phyloP scores from a whole-genome alignment of 2,797 vertebrate genomes.

The Rhynchotus rufescens region DNA sequence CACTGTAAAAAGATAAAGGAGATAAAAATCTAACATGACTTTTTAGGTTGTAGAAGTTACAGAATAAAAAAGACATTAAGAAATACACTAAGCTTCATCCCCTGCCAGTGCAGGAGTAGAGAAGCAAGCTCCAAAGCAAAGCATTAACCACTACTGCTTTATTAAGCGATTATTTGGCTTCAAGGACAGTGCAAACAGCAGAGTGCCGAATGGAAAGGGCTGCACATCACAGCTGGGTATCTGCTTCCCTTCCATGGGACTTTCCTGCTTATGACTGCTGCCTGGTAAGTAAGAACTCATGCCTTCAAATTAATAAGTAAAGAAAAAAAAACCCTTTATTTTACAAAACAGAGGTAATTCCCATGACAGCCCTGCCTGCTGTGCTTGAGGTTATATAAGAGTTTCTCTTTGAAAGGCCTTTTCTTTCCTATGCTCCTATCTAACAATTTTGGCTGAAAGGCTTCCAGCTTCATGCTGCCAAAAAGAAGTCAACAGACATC shows the following conservation, averaged over 20 bases:
- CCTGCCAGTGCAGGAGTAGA: background rate
- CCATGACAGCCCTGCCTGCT: background rate
- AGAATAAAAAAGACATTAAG: background rate
- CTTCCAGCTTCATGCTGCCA: background rate
- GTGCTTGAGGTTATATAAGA: accelerated
- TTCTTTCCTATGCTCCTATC: background rate
- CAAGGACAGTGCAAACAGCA: background rate
- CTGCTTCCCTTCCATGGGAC: background rate
- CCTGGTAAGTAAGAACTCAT: background rate
- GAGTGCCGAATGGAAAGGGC: background rate
- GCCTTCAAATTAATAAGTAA: background rate
- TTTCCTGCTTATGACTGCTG: background rate
- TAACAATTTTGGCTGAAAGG: background rate
- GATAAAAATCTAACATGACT: background rate
- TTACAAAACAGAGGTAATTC: background rate
- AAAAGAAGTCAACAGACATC: background rate
- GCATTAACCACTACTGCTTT: background rate
- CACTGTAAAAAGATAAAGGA: background rate
- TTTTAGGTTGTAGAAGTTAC: background rate
- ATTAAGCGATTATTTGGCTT: background rate
- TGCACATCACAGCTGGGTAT: accelerated
- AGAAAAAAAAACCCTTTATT: background rate
- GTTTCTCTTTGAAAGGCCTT: background rate
- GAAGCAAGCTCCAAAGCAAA: background rate
- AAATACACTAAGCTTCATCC: background rate